Evolutionary conservation across 2,113 vertebrate genomes (phyloP), one percentile per base, ranked within the genome.

Genomic region (Pachycephala philippinensis): DNA sequence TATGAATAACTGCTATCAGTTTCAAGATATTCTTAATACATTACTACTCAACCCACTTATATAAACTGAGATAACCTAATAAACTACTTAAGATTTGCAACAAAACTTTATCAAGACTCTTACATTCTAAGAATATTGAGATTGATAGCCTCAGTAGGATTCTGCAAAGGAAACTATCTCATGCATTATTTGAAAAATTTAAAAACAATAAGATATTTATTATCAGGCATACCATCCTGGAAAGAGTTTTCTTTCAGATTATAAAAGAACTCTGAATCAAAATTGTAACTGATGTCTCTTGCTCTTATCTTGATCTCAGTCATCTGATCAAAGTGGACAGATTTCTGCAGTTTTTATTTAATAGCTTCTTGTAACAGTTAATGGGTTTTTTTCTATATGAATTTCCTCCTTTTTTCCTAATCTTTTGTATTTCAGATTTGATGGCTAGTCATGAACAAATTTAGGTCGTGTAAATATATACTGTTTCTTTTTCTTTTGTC

Each of bases 121-220:
- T 68, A 27, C 13, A 23, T 47, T 17, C 7, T 66, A 56, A 87
- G 7, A 3, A 21, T 40, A 44, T 12, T 52, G 47, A 26, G 37
- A 31, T 31, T 75, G 35, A 45, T 24, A 65, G 6, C 5, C 39
- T 56, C 15, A 24, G 10, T 10, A 52, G 27, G n/a, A 39, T 42
- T 65, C 17, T 65, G 20, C 37, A 70, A 60, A 70, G 26, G 15
- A 83, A 70, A 60, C 3, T 7, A 52, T 24, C 33, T 75, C 19
- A n/a, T 1, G 2, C 4, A 17, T 1, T 39, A 11, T 45, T 72
- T 35, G 5, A 61, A 71, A 52, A 7, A 2, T 12, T 23, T 50
- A 14, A 70, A 74, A n/a, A 52, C 76, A 69, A 27, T 18, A 2
- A 35, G 45, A n/a, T 37, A 54, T 50, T 45, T 44, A 16, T 49